Conservation (phyloP, 2,888 invertebrate genomes). For the Cosmopolites sordidus region DNA sequence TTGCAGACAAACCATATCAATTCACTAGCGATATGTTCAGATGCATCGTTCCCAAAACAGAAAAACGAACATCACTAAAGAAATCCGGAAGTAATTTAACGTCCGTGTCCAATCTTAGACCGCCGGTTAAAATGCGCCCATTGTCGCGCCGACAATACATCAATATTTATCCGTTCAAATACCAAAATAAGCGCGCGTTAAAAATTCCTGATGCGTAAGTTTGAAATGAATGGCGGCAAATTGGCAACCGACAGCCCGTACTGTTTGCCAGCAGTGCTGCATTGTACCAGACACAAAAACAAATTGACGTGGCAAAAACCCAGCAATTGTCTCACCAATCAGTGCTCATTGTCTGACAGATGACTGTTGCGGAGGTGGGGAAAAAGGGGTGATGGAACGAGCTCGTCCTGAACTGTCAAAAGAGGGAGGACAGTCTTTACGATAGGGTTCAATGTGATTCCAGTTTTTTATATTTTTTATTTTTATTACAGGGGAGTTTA, state of each 20-base stretch:
- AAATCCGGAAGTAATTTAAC: too few relatives aligned
- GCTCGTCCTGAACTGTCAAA: too few relatives aligned
- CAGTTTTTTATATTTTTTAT: too few relatives aligned
- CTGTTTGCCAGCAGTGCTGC: constrained; percentile 46
- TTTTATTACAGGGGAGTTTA: too few relatives aligned
- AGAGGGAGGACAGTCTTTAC: too few relatives aligned
- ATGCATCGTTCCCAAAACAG: too few relatives aligned
- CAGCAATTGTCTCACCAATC: constrained; percentile 50
- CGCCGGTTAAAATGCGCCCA: not conserved
- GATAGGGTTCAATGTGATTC: too few relatives aligned
- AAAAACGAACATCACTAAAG: too few relatives aligned
- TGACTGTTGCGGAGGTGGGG: not conserved
- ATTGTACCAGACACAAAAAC: constrained; percentile 48
- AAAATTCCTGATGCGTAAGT: constrained; percentile 46
- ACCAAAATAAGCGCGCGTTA: constrained; percentile 43
- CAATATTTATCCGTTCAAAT: constrained; percentile 3
- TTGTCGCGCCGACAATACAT: not conserved
- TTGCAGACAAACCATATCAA: too few relatives aligned
- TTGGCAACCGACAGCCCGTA: constrained; percentile 43
- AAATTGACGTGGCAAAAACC: constrained; percentile 51
- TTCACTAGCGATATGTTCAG: too few relatives aligned
- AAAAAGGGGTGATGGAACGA: too few relatives aligned
- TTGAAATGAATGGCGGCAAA: constrained; percentile 47
- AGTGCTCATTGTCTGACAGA: constrained; percentile 31
- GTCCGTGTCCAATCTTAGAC: not conserved